Evolutionary conservation across 2,797 vertebrate species (phyloP), one percentile per base, ranked within the genome.

Genomic region (Alosa sapidissima): DNA sequence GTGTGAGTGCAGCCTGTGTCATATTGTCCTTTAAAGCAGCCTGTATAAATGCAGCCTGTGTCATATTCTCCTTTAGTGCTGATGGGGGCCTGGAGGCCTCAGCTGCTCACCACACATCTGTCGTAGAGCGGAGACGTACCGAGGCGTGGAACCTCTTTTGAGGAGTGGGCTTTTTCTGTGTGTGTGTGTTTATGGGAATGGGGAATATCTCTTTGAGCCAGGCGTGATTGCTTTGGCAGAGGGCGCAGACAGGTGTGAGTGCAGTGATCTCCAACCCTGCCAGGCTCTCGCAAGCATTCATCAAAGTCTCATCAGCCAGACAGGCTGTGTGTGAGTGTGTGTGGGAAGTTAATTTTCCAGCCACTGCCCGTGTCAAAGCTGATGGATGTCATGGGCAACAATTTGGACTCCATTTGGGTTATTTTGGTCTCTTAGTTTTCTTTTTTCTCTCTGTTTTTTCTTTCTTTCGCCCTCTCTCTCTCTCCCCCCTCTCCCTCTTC

Each of bases 381-480:
- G n/a, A 68, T 33, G 28, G 62, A 68, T 58, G 55, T 58, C 55
- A 58, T 19, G 19, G 5, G 55, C 55, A 62, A 24, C 33, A 11
- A 14, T 72, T 72, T 72, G 13, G 28, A 41, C 65, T 72, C 28
- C 28, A 28, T 72, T 36, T 68, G 11, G 11, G 28, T 4, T 14
- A 24, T 72, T 14, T 14, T 72, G 11, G 65, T 72, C 10, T 16
- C 65, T 78, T 1, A 75, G 33, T 2, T 41, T 65, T 5, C 0
- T 28, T 10, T 28, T 65, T n/a, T 16, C 55, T 68, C 54, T 60
- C 81, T 82, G 28, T 28, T 28, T 28, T 28, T 28, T 68, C 62
- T 55, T 55, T 81, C 48, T 89, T 19, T 89, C 2, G 83, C 86
- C 45, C 10, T 16, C 16, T 16, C 36, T 41, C 68, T 28, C 24